Evolutionary conservation across 2,113 vertebrate species (phyloP), one percentile per base, ranked within the genome.

Genomic region (Tonatia bakeri): DNA sequence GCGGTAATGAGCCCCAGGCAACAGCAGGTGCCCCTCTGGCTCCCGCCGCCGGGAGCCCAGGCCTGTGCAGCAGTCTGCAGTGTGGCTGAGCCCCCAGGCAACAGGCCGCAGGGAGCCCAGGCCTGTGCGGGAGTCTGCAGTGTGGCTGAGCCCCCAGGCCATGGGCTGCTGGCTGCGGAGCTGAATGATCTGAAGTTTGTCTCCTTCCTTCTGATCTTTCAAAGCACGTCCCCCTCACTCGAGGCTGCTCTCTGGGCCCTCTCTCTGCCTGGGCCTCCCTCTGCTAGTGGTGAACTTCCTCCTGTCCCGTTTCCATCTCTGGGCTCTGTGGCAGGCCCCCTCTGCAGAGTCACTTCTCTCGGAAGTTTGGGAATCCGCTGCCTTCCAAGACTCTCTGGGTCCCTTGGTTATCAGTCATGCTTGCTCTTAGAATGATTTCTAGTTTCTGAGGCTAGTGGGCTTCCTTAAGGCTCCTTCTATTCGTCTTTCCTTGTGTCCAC

Each of bases 171-270:
- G 7, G 61, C 93, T 56, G 59, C 40, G 87, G 47, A 1, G 28
- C 28, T 5, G 33, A 15, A 5, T n/a, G 59, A 31, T 36, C 2
- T 0, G 1, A 16, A 43, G 5, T 59, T 31, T 43, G 10, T 50
- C 13, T 38, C 59, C 43, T 38, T 52, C n/a, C 50, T 16, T 10
- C 56, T 69, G 15, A 19, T 38, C 31, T 38, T 72, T 26, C 38
- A 38, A 8, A 1, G 11, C 52, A n/a, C 1, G 1, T 38, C 36
- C 64, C 50, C 19, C 82, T 69, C 28, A 17, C 16, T 26, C 36
- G 17, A 47, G 7, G 16, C 38, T 13, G 10, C 50, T 76, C 72
- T 38, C 72, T 7, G 52, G 16, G 31, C 85, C 59, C 11, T 14
- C 0, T 22, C 76, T n/a, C 5, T 28, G 20, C 15, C 33, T 6